Conservation (phyloP, 2,113 vertebrate genomes). For the Theristicus caerulescens region DNA sequence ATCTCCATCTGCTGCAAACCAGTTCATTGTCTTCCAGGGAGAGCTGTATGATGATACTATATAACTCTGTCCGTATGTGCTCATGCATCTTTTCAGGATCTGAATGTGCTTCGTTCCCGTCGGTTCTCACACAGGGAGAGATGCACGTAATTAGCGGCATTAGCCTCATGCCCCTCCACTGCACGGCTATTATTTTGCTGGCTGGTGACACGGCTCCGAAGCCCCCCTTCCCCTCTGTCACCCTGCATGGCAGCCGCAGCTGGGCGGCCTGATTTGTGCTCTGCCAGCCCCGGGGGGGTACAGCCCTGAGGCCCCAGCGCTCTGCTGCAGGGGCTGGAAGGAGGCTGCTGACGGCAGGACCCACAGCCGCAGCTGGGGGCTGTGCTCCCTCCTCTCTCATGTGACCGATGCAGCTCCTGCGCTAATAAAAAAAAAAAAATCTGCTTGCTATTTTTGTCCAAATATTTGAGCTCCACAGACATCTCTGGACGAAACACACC, state of each 20-base stretch:
- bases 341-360: background rate
- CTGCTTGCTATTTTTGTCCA: background rate
- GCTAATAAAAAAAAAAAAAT: no score
- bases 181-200: background rate
- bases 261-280: background rate
- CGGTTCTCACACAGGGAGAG: background rate
- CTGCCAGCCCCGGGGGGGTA: background rate
- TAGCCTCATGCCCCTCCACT: background rate
- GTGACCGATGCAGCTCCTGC: fast-evolving
- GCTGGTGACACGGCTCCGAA: background rate
- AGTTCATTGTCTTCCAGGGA: background rate
- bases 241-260: background rate
- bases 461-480: background rate
- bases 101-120: fast-evolving
- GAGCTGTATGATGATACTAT: background rate
- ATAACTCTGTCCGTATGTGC: background rate
- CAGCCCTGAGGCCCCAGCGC: background rate
- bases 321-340: background rate
- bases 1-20: background rate
- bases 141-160: background rate
- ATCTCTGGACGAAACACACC: background rate
- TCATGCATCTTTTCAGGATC: background rate
- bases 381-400: background rate
- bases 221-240: background rate
- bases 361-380: fast-evolving